Conservation (phyloP, 1,140 invertebrate genomes). For the Drosophila melanica region DNA sequence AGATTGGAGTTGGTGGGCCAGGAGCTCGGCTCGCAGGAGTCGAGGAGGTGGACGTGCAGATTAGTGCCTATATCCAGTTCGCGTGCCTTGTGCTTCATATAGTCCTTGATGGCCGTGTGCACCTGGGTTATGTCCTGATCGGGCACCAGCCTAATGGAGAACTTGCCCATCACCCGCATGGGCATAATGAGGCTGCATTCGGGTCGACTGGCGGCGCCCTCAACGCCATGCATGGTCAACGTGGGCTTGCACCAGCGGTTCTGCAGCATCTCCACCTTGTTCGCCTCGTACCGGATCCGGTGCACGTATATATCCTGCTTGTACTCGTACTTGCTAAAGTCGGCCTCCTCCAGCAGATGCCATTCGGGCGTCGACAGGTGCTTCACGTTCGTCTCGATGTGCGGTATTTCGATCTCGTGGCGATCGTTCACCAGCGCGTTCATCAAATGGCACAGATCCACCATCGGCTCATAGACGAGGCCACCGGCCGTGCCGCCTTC, state of each 20-base stretch:
- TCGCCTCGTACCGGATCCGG: slow-evolving; percentile 18
- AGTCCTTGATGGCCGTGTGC: not conserved
- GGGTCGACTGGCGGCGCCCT: slow-evolving; percentile 19
- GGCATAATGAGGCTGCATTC: slow-evolving; percentile 14
- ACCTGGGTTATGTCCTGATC: slow-evolving; percentile 18
- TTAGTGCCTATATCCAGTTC: slow-evolving; percentile 13
- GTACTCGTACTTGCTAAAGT: slow-evolving; percentile 37
- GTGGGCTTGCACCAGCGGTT: slow-evolving; percentile 43
- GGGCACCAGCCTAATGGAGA: slow-evolving; percentile 45
- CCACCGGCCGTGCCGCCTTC: slow-evolving; percentile 39
- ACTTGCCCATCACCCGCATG: slow-evolving; percentile 39
- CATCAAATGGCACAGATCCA: slow-evolving; percentile 47
- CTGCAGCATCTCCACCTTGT: slow-evolving; percentile 27
- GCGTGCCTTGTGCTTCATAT: not conserved
- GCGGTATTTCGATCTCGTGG: slow-evolving; percentile 25
- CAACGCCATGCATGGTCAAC: slow-evolving; percentile 44
- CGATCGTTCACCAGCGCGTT: slow-evolving; percentile 25
- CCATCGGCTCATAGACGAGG: slow-evolving; percentile 50
- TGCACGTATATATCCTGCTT: slow-evolving; percentile 31
- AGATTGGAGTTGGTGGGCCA: slow-evolving; percentile 12
- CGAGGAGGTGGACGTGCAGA: slow-evolving; percentile 1
- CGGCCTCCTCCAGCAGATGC: slow-evolving; percentile 32
- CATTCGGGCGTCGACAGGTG: slow-evolving; percentile 14
- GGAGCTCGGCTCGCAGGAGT: slow-evolving; percentile 4
- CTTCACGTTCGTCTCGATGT: not conserved